Conservation (phyloP, 2,797 vertebrate species). For the Coranthus polyacanthus region DNA sequence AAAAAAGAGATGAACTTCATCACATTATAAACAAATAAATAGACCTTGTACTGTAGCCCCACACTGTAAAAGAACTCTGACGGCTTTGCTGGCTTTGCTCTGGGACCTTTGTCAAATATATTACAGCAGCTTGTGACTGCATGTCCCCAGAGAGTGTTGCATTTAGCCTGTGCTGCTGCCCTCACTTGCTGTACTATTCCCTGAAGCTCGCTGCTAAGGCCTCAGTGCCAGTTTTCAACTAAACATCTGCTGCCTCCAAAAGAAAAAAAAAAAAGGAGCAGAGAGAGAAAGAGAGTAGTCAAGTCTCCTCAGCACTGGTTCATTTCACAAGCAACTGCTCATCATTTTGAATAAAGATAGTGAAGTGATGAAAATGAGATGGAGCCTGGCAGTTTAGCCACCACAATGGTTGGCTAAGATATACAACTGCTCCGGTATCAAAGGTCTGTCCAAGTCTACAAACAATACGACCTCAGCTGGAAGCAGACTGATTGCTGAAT, state of each 20-base stretch:
- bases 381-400: constrained; percentile 10
- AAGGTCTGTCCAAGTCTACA: constrained; percentile 23
- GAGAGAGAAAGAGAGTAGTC: constrained; percentile 7
- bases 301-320: constrained; percentile 8
- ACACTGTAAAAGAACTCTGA: neutral
- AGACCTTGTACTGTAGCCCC: constrained; percentile 11
- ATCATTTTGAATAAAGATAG: constrained; percentile 25
- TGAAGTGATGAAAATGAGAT: constrained; percentile 36
- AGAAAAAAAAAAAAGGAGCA: constrained; percentile 1
- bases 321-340: constrained; percentile 36
- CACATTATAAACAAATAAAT: constrained; percentile 37
- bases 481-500: constrained; percentile 32
- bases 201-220: constrained; percentile 41
- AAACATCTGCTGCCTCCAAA: constrained; percentile 58
- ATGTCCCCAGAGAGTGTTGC: constrained; percentile 50
- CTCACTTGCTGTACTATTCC: constrained; percentile 50
- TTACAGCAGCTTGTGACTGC: constrained; percentile 61
- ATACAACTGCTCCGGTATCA: constrained; percentile 20
- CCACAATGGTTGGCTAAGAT: constrained; percentile 16
- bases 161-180: constrained; percentile 56
- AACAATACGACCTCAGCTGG: constrained; percentile 30
- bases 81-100: constrained; percentile 10
- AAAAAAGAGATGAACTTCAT: constrained; percentile 21
- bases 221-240: constrained; percentile 51
- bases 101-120: constrained; percentile 54